Evolutionary conservation across 2,797 vertebrate genomes (phyloP), one percentile per base, ranked within the genome.

Genomic region (Rhinella marina): DNA sequence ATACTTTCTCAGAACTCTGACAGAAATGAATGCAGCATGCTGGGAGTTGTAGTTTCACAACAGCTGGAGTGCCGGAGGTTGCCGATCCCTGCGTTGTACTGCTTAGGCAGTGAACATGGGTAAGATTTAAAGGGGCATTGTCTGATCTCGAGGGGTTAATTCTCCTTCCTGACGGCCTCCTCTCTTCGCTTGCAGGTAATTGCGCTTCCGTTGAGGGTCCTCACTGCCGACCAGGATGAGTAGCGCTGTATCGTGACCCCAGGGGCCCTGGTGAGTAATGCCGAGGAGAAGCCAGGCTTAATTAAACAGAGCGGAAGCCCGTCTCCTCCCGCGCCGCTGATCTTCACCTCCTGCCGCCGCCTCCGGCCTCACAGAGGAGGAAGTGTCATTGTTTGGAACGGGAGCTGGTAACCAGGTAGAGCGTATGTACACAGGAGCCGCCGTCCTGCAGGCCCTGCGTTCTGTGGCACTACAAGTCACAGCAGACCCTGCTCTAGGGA

Each of bases 241-340:
- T 93, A 94, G 94, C 92, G 95, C 96, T 0, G 92, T 95, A 91
- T 97, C 94, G 94, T 94, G 95, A 96, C 94, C 92, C 93, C 95
- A 93, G 95, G 93, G 95, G 95, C 96, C 95, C 94, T 82, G 93
- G 95, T 93, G 93, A 95, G 94, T 93, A 93, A 81, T 83, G 21
- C 32, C 17, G n/a, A 27, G 19, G 56, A 41, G 12, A n/a, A 79
- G 50, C 25, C 86, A 59, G 59, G 78, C 27, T 59, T 86, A 80
- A 86, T 86, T 70, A 86, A 48, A 72, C 62, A 81, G 72, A 73
- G 52, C 64, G 23, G 27, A 50, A 16, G 27, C 32, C 73, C 54
- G 50, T 56, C 48, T 56, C 64, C n/a, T 12, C 41, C 80, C 1
- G n/a, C 21, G 73, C 25, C 64, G 73, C 81, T 21, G 25, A 19